Conservation (phyloP, 2,113 vertebrate species). For the Engystomops pustulosus region DNA sequence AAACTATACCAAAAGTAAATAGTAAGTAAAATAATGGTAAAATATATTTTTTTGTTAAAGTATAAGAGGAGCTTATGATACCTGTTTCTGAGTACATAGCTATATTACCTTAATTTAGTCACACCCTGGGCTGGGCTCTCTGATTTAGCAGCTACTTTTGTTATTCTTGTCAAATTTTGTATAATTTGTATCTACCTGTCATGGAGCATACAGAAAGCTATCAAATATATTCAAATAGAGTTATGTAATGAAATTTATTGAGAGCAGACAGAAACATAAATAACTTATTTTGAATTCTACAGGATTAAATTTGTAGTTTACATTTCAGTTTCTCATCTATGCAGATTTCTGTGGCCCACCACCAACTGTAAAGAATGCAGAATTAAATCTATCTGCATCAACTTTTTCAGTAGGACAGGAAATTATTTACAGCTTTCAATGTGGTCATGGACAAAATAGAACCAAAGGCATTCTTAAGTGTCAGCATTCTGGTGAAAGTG, state of each 20-base stretch:
- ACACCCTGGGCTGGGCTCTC: too few species aligned
- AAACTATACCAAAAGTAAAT: neutral
- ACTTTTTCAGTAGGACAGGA: conserved; percentile 17
- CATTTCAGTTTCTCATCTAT: neutral
- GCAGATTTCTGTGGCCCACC: conserved; percentile 19
- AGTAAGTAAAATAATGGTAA: neutral
- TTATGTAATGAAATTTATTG: too few species aligned
- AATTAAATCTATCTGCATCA: neutral
- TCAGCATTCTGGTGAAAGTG: neutral
- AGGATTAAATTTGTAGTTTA: neutral
- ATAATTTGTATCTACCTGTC: too few species aligned
- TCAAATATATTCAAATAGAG: too few species aligned
- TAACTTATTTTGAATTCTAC: neutral
- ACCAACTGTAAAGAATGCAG: neutral
- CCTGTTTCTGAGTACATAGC: too few species aligned
- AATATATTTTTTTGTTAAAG: too few species aligned
- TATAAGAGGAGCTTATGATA: too few species aligned
- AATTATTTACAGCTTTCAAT: neutral
- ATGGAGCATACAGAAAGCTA: too few species aligned
- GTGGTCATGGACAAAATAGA: neutral
- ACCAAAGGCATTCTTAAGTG: neutral
- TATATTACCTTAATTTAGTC: too few species aligned
- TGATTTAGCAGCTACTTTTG: too few species aligned
- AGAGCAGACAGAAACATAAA: neutral
- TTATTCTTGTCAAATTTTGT: too few species aligned